A percentile compares a stretch with the other conserved stretches of the same genome.
These are phyloP conservation scores for Mesoclemmys tuberculata DNA, from an alignment of 2,113 vertebrate genomes.

Conservation along the genomic window DNA sequence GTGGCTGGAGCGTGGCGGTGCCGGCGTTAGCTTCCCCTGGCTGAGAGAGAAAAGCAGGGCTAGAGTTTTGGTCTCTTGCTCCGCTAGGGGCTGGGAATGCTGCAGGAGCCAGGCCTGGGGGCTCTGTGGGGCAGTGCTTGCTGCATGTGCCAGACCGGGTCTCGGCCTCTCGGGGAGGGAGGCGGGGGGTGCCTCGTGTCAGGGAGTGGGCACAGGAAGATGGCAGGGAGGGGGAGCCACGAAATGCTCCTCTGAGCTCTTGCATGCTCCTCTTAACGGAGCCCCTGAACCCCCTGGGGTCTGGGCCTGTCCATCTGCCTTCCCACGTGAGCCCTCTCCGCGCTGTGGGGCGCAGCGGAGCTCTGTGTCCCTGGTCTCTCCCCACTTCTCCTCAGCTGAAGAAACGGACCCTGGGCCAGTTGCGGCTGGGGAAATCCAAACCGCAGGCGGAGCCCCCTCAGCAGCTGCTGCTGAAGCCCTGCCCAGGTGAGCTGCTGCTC, in stretches of 20 bases:
- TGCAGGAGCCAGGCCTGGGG: too few relatives aligned
- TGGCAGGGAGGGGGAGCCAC: background rate
- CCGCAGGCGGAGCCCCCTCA: conserved; percentile 14
- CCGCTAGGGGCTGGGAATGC: background rate
- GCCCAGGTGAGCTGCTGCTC: conserved; percentile 66
- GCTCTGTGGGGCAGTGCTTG: background rate
- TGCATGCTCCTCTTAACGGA: background rate
- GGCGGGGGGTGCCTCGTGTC: background rate
- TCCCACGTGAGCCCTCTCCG: background rate
- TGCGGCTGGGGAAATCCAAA: conserved; percentile 77
- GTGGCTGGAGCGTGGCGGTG: accelerated
- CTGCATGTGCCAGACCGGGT: accelerated
- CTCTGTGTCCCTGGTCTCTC: background rate
- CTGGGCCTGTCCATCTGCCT: background rate
- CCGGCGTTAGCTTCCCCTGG: background rate
- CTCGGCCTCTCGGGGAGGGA: background rate
- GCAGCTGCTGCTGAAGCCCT: conserved; percentile 68
- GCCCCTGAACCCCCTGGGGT: background rate
- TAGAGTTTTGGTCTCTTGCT: background rate
- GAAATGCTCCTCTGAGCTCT: background rate
- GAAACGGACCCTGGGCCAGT: conserved; percentile 77
- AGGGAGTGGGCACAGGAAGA: background rate
- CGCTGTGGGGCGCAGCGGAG: background rate
- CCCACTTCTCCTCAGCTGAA: conserved; percentile 70
- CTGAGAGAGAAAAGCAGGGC: background rate